Conservation (phyloP, 1,140 invertebrate species). For the Cotesia glomerata region DNA sequence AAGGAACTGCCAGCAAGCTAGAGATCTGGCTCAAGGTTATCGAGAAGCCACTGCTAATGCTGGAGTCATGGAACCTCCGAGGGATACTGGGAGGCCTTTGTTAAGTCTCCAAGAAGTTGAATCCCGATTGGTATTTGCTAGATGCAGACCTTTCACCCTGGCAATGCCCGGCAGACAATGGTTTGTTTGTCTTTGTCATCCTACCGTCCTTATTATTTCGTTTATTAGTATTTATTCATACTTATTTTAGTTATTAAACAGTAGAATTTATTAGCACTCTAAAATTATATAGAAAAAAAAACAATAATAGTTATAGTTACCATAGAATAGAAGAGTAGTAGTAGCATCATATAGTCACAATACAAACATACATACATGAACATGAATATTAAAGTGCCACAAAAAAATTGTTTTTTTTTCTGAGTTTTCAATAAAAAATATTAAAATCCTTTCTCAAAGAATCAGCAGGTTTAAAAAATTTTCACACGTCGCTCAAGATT, state of each 20-base stretch:
- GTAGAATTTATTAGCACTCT: too few relatives aligned
- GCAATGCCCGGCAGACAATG: constrained; percentile 82
- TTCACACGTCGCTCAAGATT: too few relatives aligned
- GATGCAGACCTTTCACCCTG: constrained; percentile 85
- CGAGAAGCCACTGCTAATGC: constrained; percentile 80
- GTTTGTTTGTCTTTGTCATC: constrained; percentile 52
- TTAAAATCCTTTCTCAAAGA: too few relatives aligned
- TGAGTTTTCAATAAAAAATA: too few relatives aligned
- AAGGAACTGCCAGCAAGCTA: constrained; percentile 54
- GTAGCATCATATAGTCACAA: too few relatives aligned
- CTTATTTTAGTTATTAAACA: neutral
- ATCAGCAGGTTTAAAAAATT: too few relatives aligned
- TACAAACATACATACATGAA: too few relatives aligned
- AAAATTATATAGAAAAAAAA: too few relatives aligned
- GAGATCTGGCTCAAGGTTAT: constrained; percentile 65
- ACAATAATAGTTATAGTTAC: too few relatives aligned
- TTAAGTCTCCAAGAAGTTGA: constrained; percentile 82
- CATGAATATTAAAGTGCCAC: too few relatives aligned
- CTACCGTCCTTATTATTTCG: neutral
- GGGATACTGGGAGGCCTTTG: constrained; percentile 76
- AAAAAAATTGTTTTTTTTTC: too few relatives aligned
- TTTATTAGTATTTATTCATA: neutral
- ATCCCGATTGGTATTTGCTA: constrained; percentile 82
- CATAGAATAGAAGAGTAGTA: neutral
- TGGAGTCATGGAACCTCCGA: constrained; percentile 81